Conservation (phyloP, 92 coral and sea anemone species). For the Plumapathes pennacea region DNA sequence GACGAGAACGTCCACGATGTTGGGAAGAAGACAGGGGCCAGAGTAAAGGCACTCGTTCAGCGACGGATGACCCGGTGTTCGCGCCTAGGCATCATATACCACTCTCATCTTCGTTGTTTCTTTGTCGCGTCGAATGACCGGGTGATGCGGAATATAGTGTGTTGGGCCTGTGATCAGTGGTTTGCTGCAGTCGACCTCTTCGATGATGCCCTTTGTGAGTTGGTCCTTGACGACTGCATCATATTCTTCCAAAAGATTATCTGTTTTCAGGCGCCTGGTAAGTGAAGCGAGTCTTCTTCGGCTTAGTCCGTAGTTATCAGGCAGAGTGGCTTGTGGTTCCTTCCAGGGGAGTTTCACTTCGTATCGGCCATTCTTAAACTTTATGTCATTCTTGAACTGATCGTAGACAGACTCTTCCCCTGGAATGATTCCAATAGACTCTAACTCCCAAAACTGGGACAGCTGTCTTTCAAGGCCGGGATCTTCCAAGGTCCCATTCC, state of each 20-base stretch:
- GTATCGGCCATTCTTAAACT: slow-evolving; percentile 13
- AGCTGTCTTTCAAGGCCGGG: neutral
- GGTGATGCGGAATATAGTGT: slow-evolving; percentile 7
- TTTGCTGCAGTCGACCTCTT: slow-evolving; percentile 5
- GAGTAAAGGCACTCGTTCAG: slow-evolving; percentile 29
- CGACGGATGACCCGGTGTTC: slow-evolving; percentile 8
- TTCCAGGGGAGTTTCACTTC: slow-evolving; percentile 53
- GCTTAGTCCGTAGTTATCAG: slow-evolving; percentile 36
- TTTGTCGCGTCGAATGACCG: neutral
- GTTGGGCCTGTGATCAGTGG: neutral
- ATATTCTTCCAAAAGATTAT: slow-evolving; percentile 20
- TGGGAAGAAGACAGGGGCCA: slow-evolving; percentile 24
- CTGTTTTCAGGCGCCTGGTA: slow-evolving; percentile 11
- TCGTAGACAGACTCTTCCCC: slow-evolving; percentile 14
- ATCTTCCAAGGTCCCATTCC: neutral
- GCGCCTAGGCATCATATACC: slow-evolving; percentile 14
- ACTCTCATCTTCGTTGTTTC: slow-evolving; percentile 18
- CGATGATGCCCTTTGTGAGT: slow-evolving; percentile 21
- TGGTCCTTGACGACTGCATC: slow-evolving; percentile 38
- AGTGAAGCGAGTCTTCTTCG: slow-evolving; percentile 23
- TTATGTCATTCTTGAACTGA: slow-evolving; percentile 24
- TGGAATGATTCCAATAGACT: slow-evolving; percentile 31
- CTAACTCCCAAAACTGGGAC: slow-evolving; percentile 33
- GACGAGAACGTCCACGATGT: slow-evolving; percentile 10
- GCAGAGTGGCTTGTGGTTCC: slow-evolving; percentile 27